These are phyloP conservation scores for Littorina saxatilis DNA, from an alignment of 1,140 invertebrate genomes.

Conservation along the genomic window DNA sequence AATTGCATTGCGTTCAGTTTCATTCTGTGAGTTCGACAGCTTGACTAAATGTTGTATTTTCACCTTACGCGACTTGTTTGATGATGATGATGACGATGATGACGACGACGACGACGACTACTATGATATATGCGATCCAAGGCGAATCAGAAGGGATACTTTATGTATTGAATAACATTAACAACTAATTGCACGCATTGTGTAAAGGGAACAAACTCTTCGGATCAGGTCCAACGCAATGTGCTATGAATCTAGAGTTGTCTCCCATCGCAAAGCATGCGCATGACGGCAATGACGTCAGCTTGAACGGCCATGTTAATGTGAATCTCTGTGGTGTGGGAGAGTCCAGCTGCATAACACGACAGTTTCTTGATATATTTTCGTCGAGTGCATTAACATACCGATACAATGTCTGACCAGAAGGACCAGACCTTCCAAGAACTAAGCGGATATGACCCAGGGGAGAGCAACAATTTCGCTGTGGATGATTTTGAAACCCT, in stretches of 20 bases:
- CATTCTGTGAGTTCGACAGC: no score
- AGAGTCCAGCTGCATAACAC: background rate
- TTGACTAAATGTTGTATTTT: no score
- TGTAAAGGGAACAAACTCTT: no score
- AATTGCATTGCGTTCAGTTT: no score
- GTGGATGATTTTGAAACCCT: slow-evolving; percentile 59
- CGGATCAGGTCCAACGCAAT: no score
- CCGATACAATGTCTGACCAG: slow-evolving; percentile 31
- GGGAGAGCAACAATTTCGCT: slow-evolving; percentile 45
- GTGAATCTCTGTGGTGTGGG: slow-evolving; percentile 18
- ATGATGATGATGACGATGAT: no score
- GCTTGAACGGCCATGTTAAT: slow-evolving; percentile 41
- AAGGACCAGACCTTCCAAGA: slow-evolving; percentile 1
- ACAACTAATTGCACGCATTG: no score
- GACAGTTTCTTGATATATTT: background rate
- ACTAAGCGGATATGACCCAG: background rate
- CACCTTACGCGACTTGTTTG: no score
- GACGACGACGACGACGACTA: no score
- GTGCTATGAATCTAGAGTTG: background rate
- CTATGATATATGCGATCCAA: background rate
- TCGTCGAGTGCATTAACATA: background rate
- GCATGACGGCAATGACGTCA: slow-evolving; percentile 45
- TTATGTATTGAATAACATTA: no score
- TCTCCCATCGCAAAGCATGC: slow-evolving; percentile 19
- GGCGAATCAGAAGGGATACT: no score